Base-by-base conservation (phyloP, 35 echinoderm and acorn worm genomes). In the Acanthaster planci region DNA sequence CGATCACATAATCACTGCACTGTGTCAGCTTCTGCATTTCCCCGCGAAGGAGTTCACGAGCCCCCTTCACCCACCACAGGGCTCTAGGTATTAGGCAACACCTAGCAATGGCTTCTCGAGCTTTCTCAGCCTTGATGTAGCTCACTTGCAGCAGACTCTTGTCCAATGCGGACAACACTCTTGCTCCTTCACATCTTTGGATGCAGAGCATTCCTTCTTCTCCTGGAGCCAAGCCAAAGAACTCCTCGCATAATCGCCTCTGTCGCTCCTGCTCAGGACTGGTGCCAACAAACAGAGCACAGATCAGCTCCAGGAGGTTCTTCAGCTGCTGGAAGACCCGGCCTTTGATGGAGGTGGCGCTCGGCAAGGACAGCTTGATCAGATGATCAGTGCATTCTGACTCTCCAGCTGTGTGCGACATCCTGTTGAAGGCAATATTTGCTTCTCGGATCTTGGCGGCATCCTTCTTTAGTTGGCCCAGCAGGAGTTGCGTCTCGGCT, bases 401-500 rank as follows among this genome's bases (percentile, higher is more conserved):
- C 42, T 87, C 76, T 16, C 85, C 85, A 16, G 75, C 76, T 37
- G 76, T 36, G 55, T 78, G 53, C 4, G 51, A 52, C 51, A 76
- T 76, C 17, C 78, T 55, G 16, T 14, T 54, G 38, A 79, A 87
- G 39, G 77, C 32, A 1, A 36, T 0, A 18, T 19, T 52, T 36
- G 85, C 85, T 32, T 38, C 51, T 1, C 55, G 77, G 9, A 87
- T 34, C 38, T 53, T 79, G 14, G 39, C 76, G 17, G 37, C 76
- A 79, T 87, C 85, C 34, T 60, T 87, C 18, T 80, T 78, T 30
- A 87, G 53, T 19, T 79, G 44, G 16, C 81, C 81, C 8, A 83
- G 81, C 7, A 83, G 18, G 30, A 53, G 56, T 36, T 35, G 54
- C 10, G 81, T 60, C 38, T 83, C 81, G 23, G 81, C 81, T 37